Conservation (phyloP, 2,113 vertebrate genomes). For the Opisthocomus hoazin region DNA sequence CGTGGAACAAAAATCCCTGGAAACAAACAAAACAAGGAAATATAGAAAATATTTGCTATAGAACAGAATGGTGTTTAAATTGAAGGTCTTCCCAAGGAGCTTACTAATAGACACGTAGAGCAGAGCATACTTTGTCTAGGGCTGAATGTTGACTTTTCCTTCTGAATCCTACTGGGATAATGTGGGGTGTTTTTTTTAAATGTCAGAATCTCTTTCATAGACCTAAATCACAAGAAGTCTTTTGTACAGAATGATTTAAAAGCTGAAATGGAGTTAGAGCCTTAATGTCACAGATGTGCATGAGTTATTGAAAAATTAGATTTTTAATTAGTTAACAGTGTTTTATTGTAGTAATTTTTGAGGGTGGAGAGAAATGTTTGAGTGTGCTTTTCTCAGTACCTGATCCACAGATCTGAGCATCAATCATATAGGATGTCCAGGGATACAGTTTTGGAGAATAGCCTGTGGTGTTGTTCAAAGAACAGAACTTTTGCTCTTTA, state of each 20-base stretch:
- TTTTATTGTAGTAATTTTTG: background rate
- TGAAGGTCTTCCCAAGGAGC: background rate
- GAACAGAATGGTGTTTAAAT: background rate
- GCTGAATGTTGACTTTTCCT: background rate
- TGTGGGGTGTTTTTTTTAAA: background rate
- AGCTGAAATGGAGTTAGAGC: background rate
- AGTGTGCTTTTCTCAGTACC: background rate
- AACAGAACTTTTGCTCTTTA: background rate
- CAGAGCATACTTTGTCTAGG: background rate
- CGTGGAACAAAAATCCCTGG: conserved; percentile 10
- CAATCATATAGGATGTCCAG: background rate
- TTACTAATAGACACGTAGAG: background rate
- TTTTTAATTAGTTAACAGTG: background rate
- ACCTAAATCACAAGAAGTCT: background rate
- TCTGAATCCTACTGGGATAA: background rate
- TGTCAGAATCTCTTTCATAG: background rate
- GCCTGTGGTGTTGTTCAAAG: background rate
- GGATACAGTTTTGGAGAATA: background rate
- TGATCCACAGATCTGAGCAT: background rate
- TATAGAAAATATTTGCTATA: conserved; percentile 19
- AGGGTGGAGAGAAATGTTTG: background rate
- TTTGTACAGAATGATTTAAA: background rate
- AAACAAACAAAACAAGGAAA: conserved; percentile 51
- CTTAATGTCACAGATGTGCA: background rate
- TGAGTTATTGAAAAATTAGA: background rate